Conservation (phyloP, 2,888 invertebrate species). For the Cosmorhoe ocellata region DNA sequence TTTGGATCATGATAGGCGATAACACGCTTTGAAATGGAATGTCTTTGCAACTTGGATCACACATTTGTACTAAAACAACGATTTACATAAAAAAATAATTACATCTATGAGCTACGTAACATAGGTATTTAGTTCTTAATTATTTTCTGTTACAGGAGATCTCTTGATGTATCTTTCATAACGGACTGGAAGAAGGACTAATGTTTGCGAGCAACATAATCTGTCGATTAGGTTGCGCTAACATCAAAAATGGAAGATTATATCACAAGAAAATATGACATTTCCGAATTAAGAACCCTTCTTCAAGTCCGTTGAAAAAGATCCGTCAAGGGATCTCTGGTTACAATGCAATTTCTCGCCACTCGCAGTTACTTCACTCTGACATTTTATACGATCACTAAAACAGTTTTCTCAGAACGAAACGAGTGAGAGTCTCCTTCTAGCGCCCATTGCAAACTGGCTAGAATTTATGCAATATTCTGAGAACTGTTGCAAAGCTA, state of each 20-base stretch:
- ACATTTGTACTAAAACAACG: neutral
- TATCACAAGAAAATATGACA: too few species aligned
- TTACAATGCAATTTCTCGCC: slow-evolving; percentile 25
- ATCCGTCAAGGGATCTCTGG: slow-evolving; percentile 10
- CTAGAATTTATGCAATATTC: slow-evolving; percentile 7
- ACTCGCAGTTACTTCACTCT: slow-evolving; percentile 18
- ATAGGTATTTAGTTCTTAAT: too few species aligned
- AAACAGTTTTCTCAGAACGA: slow-evolving; percentile 20
- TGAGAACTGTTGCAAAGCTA: slow-evolving; percentile 6
- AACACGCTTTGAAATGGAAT: slow-evolving; percentile 11
- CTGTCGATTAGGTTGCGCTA: too few species aligned
- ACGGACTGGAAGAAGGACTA: too few species aligned
- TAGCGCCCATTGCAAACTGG: slow-evolving; percentile 6
- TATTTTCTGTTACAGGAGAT: too few species aligned
- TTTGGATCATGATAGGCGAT: slow-evolving; percentile 20
- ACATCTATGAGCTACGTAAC: too few species aligned
- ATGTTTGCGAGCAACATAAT: too few species aligned
- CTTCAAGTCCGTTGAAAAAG: neutral
- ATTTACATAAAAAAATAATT: too few species aligned
- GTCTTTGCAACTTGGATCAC: neutral
- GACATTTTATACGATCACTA: slow-evolving; percentile 21
- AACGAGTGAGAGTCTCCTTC: slow-evolving; percentile 11
- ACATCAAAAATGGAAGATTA: too few species aligned
- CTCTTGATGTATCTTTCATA: too few species aligned
- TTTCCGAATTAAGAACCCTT: neutral